phyloP scores from a whole-genome alignment of 35 echinoderm and acorn worm species.

The Heliocidaris erythrogramma region DNA sequence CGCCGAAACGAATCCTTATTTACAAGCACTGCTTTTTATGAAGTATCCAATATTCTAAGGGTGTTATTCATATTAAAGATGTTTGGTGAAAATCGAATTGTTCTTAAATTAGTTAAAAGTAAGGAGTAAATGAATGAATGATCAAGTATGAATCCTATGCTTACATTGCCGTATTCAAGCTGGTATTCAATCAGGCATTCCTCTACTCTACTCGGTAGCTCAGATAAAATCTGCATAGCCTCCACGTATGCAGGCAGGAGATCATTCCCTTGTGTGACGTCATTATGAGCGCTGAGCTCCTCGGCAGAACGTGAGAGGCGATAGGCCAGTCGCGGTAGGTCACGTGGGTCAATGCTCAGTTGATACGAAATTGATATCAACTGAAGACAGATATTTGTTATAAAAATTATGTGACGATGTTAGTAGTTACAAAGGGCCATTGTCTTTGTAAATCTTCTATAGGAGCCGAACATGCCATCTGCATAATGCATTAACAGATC shows the following conservation, averaged over 20 bases:
- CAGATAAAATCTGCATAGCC: slow-evolving; percentile 38
- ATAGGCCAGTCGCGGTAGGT: slow-evolving; percentile 35
- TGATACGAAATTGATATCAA: slow-evolving; percentile 14
- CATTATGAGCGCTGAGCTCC: background rate
- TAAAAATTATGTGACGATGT: background rate
- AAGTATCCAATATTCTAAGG: no score
- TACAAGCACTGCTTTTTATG: no score
- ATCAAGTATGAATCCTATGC: background rate
- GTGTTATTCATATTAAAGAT: no score
- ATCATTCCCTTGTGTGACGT: slow-evolving; percentile 38
- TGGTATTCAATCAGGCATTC: slow-evolving; percentile 14
- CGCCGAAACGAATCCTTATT: no score
- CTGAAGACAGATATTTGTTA: background rate
- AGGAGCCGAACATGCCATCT: no score
- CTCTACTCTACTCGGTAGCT: slow-evolving; percentile 12
- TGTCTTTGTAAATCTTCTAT: background rate
- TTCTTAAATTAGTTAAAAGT: no score
- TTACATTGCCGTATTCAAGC: slow-evolving; percentile 48
- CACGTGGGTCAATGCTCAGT: slow-evolving; percentile 27
- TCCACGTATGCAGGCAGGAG: slow-evolving; percentile 34
- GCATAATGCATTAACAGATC: no score
- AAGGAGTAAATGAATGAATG: no score
- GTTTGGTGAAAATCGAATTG: no score
- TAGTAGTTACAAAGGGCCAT: background rate
- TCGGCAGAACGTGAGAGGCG: slow-evolving; percentile 18